A percentile compares a stretch with the other conserved stretches of the same genome.
phyloP scores from a whole-genome alignment of 2,797 vertebrate species.

The Danionella dracula region DNA sequence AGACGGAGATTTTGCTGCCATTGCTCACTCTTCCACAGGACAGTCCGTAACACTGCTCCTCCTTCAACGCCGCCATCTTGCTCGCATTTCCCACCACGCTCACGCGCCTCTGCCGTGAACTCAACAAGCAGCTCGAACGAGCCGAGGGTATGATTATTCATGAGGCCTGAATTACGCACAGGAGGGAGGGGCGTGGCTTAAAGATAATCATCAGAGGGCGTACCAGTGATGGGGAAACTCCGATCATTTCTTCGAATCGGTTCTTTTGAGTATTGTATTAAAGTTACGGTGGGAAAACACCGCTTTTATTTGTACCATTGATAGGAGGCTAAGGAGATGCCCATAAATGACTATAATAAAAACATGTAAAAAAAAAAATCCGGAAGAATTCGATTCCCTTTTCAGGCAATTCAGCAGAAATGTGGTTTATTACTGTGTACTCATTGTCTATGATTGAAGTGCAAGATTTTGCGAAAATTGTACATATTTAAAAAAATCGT shows the following conservation, averaged over 20 bases:
- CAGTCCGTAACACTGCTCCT: conserved; percentile 93
- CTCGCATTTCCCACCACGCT: conserved; percentile 76
- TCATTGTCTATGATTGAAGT: too few relatives aligned
- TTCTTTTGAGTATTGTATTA: background rate
- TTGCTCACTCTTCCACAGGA: conserved; percentile 93
- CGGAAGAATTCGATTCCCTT: too few relatives aligned
- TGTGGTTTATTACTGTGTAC: too few relatives aligned
- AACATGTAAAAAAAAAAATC: too few relatives aligned
- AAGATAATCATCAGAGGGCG: background rate
- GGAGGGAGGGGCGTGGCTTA: conserved; percentile 32
- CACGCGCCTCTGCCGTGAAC: conserved; percentile 64
- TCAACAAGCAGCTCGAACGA: conserved; percentile 57
- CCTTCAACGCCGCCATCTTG: conserved; percentile 99
- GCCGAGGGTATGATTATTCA: conserved; percentile 74
- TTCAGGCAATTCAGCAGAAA: too few relatives aligned
- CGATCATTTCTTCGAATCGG: background rate
- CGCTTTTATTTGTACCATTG: too few relatives aligned
- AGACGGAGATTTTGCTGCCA: conserved; percentile 87
- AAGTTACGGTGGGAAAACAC: too few relatives aligned
- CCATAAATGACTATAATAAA: too few relatives aligned
- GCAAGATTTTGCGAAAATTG: too few relatives aligned
- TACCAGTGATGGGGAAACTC: background rate
- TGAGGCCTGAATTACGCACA: conserved; percentile 41
- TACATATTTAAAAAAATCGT: too few relatives aligned
- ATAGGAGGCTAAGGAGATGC: too few relatives aligned